A percentile compares a stretch with the other conserved stretches of the same genome.
These are phyloP conservation scores for Meliscaeva auricollis DNA, from an alignment of 2,888 invertebrate species.

Conservation along the genomic window DNA sequence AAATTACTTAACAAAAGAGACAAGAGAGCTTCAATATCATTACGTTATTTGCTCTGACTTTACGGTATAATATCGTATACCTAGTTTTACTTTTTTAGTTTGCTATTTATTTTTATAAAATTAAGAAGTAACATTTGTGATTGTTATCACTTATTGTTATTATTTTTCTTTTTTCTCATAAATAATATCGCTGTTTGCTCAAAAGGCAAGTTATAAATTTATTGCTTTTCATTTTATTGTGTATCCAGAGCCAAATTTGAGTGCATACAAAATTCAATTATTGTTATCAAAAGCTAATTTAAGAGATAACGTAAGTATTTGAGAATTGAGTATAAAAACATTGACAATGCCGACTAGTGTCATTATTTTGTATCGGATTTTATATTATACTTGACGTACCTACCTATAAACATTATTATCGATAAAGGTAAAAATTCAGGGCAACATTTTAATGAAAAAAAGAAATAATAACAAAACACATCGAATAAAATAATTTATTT, in stretches of 20 bases:
- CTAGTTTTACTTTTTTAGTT: not conserved
- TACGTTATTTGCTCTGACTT: not conserved
- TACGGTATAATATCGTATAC: not conserved
- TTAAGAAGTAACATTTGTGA: constrained; percentile 16
- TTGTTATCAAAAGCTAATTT: constrained; percentile 50
- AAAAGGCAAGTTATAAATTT: constrained; percentile 28
- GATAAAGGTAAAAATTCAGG: constrained; percentile 45
- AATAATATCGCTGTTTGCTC: not conserved
- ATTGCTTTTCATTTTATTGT: not conserved
- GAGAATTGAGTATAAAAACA: constrained; percentile 61
- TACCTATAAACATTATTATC: not conserved
- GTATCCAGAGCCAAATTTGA: not conserved
- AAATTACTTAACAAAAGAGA: too few species aligned
- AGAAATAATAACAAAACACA: not conserved
- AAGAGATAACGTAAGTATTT: constrained; percentile 48
- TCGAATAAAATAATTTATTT: not conserved
- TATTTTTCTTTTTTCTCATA: not conserved
- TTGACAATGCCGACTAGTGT: not conserved
- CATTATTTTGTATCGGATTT: constrained; percentile 32
- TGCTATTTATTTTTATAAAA: constrained; percentile 12
- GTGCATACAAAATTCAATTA: constrained; percentile 25
- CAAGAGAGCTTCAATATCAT: not conserved
- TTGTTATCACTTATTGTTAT: constrained; percentile 18
- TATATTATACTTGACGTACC: constrained; percentile 19
- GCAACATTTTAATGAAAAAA: not conserved